These are phyloP conservation scores for Lasioglossum morio DNA, from an alignment of 2,888 invertebrate genomes.

Conservation along the genomic window DNA sequence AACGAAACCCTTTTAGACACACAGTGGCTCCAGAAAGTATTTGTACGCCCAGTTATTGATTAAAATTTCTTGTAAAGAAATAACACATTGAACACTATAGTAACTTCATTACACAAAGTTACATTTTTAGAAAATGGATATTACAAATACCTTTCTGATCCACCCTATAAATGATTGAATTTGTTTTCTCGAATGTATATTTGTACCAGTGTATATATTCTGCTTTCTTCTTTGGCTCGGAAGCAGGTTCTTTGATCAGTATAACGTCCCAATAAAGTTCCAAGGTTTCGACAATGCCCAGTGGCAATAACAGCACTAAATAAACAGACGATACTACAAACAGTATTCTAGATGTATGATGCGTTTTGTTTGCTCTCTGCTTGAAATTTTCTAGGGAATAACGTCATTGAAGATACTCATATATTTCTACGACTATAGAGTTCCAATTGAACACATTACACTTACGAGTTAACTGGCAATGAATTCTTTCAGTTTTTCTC, in stretches of 20 bases:
- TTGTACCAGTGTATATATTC: slow-evolving; percentile 80
- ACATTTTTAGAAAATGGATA: neutral
- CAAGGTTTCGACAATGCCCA: slow-evolving; percentile 82
- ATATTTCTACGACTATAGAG: neutral
- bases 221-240: slow-evolving; percentile 59
- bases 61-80: neutral
- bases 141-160: neutral
- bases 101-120: neutral
- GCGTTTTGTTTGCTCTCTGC: slow-evolving; percentile 66
- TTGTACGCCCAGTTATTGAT: neutral
- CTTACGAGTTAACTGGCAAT: slow-evolving; percentile 76
- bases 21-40: neutral
- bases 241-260: slow-evolving; percentile 71
- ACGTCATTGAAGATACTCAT: slow-evolving; percentile 41
- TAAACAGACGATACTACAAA: slow-evolving; percentile 82
- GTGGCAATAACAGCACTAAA: slow-evolving; percentile 80
- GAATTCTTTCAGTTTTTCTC: slow-evolving; percentile 75
- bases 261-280: slow-evolving; percentile 82
- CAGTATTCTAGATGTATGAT: slow-evolving; percentile 79
- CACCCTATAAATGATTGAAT: neutral
- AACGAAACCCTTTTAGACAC: neutral
- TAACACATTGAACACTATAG: neutral
- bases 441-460: slow-evolving; percentile 26
- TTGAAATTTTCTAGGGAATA: slow-evolving; percentile 71
- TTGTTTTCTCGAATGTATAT: neutral